Conservation (phyloP, 2,797 vertebrate species). For the Pangasius larnaudii region DNA sequence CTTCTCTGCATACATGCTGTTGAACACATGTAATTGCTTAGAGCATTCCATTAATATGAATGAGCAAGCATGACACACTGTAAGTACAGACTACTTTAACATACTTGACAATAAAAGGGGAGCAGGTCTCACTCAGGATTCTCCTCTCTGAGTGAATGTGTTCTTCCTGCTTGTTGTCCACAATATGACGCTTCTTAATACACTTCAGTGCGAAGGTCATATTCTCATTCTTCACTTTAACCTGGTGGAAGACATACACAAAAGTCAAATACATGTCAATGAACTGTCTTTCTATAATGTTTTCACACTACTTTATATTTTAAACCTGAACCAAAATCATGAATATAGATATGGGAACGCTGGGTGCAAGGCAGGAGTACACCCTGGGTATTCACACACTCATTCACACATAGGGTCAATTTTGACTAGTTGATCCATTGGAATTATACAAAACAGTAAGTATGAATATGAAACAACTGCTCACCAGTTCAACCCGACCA, state of each 20-base stretch:
- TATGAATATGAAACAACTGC: conserved; percentile 42
- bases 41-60: too few species aligned
- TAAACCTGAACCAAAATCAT: not conserved
- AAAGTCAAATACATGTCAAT: not conserved
- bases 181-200: conserved; percentile 91
- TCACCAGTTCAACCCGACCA: conserved; percentile 93
- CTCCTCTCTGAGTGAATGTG: conserved; percentile 92
- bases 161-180: conserved; percentile 90
- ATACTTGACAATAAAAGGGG: conserved; percentile 90
- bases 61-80: not conserved
- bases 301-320: not conserved
- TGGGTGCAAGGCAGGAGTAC: not conserved
- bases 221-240: conserved; percentile 87
- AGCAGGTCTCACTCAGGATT: conserved; percentile 87
- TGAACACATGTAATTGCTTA: not conserved
- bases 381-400: not conserved
- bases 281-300: not conserved
- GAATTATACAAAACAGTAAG: not conserved
- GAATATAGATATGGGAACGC: not conserved
- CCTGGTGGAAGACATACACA: conserved; percentile 68
- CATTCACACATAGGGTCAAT: not conserved
- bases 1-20: too few species aligned
- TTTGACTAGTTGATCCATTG: not conserved
- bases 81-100: conserved; percentile 51
- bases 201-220: conserved; percentile 90